A percentile compares a stretch with the other conserved stretches of the same genome.
These are phyloP conservation scores for Procapra przewalskii DNA, from an alignment of 2,113 vertebrate genomes.

Conservation along the genomic window DNA sequence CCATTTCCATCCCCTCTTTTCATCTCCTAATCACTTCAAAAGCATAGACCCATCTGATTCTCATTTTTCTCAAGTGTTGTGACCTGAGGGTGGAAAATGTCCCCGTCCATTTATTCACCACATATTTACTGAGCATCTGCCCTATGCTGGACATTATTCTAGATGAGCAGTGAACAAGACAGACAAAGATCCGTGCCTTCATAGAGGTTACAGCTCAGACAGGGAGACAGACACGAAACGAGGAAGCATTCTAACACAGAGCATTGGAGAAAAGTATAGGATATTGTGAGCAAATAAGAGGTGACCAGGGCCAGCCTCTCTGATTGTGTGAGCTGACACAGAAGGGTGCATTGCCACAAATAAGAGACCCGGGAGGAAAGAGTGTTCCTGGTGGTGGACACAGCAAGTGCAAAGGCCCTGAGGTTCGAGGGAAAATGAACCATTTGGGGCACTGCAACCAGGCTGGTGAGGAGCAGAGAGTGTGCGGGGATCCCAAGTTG, in stretches of 20 bases:
- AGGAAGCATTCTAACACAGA: background rate
- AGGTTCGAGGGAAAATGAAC: background rate
- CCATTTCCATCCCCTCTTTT: background rate
- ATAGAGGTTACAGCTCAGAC: background rate
- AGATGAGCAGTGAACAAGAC: background rate
- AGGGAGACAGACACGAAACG: background rate
- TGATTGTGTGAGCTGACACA: background rate
- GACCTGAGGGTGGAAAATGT: background rate
- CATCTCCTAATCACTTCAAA: background rate
- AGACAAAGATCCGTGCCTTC: background rate
- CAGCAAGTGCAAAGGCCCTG: background rate
- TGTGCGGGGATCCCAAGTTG: background rate
- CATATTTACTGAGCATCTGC: background rate
- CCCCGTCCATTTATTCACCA: background rate
- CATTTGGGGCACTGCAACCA: background rate
- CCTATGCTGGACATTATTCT: background rate
- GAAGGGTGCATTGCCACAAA: background rate
- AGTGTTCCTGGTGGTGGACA: background rate
- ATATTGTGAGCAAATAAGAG: rapidly evolving
- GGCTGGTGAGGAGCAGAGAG: background rate
- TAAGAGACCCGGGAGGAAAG: background rate
- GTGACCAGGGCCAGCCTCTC: background rate
- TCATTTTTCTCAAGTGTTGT: background rate
- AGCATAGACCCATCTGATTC: background rate
- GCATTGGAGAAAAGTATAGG: background rate